Evolutionary conservation across 2,888 invertebrate species (phyloP), one percentile per base, ranked within the genome.

Genomic region (Oscheius onirici): DNA sequence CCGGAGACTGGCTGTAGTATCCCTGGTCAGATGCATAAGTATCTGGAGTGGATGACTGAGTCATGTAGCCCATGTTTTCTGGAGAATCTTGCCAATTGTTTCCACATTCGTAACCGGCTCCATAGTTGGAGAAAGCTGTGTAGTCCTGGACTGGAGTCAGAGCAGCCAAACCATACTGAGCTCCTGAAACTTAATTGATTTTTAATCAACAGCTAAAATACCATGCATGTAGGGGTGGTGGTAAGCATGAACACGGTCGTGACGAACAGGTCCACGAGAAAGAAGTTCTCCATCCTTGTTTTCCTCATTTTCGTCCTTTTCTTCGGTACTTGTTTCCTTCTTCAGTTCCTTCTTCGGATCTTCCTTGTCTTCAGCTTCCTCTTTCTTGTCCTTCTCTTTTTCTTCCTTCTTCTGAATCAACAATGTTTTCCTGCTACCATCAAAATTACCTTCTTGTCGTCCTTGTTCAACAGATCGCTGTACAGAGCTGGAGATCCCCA

Each of bases 251-350:
- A 20, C 51, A 34, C 72, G 60, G 1, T 75, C 77, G 60, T 79
- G 77, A 46, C 82, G 76, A 17, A 86, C 81, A 5, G 86, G 86
- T 10, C 86, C 86, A 44, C 86, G 82, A 8, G 86, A 81, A 10
- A 87, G 66, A 44, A 86, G 74, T 26, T 79, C 80, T 0, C 74
- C 80, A 22, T 83, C 82, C n/a, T 78, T 63, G 20, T 55, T 57
- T 20, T 63, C 63, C n/a, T 63, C 63, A 17, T 26, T 63, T 34
- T 77, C 75, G 57, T 68, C 70, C 67, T 66, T 71, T 46, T 54
- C 71, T 55, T 54, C 71, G 58, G 40, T 69, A 26, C 26, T 51
- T 43, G 13, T 49, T 54, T 68, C 71, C 71, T 75, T 63, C 44
- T 69, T 68, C 58, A 52, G 43, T 41, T 55, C 58, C 51, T 73